A percentile compares a stretch with the other conserved stretches of the same genome.
These are phyloP conservation scores for Drosophila leontia DNA, from an alignment of 1,140 invertebrate species.

Conservation along the genomic window DNA sequence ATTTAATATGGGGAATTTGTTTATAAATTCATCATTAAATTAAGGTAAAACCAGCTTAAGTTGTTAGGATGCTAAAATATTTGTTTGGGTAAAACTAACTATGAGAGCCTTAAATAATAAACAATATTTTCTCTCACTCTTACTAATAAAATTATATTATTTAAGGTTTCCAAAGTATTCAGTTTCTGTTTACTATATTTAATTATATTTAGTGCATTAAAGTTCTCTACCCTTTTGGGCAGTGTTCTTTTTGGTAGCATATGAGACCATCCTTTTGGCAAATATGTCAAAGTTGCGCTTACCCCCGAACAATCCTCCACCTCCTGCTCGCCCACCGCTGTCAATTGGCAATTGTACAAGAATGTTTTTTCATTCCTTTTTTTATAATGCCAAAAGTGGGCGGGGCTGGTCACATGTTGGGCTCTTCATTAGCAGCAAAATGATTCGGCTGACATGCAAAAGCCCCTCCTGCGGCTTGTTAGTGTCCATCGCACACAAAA, in stretches of 20 bases:
- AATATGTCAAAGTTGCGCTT: conserved; percentile 57
- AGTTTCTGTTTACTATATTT: too few species aligned
- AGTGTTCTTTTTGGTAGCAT: conserved; percentile 1
- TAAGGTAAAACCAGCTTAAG: too few species aligned
- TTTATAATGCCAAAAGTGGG: conserved; percentile 16
- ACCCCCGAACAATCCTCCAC: too few species aligned
- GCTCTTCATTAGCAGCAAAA: conserved; percentile 70
- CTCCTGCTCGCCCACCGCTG: background rate
- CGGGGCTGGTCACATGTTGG: conserved; percentile 29
- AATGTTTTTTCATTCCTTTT: conserved; percentile 26
- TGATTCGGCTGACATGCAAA: conserved; percentile 45
- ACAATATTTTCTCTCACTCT: too few species aligned
- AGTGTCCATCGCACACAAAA: conserved; percentile 57
- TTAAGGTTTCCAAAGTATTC: too few species aligned
- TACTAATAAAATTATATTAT: too few species aligned
- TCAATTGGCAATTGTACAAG: conserved; percentile 67
- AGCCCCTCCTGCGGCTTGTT: conserved; percentile 46
- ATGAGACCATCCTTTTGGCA: conserved; percentile 48
- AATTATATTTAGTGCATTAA: too few species aligned
- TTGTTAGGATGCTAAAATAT: too few species aligned
- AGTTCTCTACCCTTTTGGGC: background rate
- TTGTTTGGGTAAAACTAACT: too few species aligned
- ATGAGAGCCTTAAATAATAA: too few species aligned
- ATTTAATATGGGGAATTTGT: background rate
- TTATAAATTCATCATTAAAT: background rate